Evolutionary conservation across 92 coral and sea anemone species (phyloP), one percentile per base, ranked within the genome.

Genomic region (Porites lobata): DNA sequence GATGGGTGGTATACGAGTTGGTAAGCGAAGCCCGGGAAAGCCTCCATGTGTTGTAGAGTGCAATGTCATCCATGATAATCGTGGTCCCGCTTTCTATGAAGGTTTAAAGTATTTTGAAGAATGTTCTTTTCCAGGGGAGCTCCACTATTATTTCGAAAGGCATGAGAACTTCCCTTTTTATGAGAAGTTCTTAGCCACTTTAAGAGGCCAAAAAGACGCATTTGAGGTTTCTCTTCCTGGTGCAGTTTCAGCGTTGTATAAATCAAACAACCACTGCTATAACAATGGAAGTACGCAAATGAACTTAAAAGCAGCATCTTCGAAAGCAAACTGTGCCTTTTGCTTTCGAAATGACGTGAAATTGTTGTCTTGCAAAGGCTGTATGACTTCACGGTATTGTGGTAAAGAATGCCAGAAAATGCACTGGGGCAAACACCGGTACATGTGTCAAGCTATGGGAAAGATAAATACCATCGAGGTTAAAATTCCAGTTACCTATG

Each of bases 381-480:
- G 67, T 7, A 64, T 9, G 47, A 68, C 65, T 53, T 50, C 90
- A 0, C 52, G 19, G 50, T 86, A 86, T 57, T 86, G 90, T 65
- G 69, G 77, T 9, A 66, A 68, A 7, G 69, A 66, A 65, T 86
- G 85, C 70, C 90, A 86, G 68, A 14, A 18, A 18, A 7, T 11
- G 20, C 76, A 86, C 50, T 86, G 90, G 90, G 10, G 77, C 1
- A 65, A 43, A 26, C 90, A 86, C 59, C 78, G 78, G 50, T 11
- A 77, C 18, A 20, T 19, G 3, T 86, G 90, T 57, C 15, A 52
- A 26, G 24, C 78, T 1, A 56, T 10, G 12, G 56, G 65, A 14
- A 24, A 86, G 57, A 86, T 1, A 78, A 32, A 26, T 29, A 8
- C 71, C 52, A 6, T 86, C 5, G 76, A 57, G 10, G 26, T 74